A percentile compares a stretch with the other conserved stretches of the same genome.
These are phyloP conservation scores for Notolepis coatsorum DNA, from an alignment of 2,797 vertebrate genomes.

Conservation along the genomic window DNA sequence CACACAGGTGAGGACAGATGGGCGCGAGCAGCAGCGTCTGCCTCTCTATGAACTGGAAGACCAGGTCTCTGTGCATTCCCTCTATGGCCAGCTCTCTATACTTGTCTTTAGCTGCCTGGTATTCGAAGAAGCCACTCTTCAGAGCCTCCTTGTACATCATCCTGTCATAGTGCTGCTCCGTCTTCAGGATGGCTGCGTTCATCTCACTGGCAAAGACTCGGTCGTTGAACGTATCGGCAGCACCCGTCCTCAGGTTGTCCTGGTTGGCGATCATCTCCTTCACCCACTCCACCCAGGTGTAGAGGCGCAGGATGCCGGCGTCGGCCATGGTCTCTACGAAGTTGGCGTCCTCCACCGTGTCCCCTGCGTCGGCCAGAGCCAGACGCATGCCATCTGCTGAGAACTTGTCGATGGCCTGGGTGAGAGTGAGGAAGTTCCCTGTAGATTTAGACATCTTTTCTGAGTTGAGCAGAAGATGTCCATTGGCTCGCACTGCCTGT, in stretches of 20 bases:
- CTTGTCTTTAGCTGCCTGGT: conserved; percentile 97
- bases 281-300: conserved; percentile 92
- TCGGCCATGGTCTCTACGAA: conserved; percentile 98
- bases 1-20: conserved; percentile 96
- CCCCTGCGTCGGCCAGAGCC: conserved; percentile 95
- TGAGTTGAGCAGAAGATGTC: conserved; percentile 97
- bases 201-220: conserved; percentile 79
- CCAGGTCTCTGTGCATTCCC: conserved; percentile 94
- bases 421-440: conserved; percentile 42
- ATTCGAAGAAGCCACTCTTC: conserved; percentile 98
- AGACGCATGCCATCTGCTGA: conserved; percentile 96
- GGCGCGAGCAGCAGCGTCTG: conserved; percentile 94
- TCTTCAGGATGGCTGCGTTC: conserved; percentile 91
- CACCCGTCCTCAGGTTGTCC: too few species aligned
- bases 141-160: conserved; percentile 99
- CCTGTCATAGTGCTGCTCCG: conserved; percentile 95
- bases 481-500: conserved; percentile 92
- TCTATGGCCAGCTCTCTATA: conserved; percentile 96
- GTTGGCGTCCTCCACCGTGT: conserved; percentile 98
- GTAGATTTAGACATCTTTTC: conserved; percentile 99
- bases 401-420: too few species aligned
- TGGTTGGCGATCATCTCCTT: too few species aligned
- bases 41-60: conserved; percentile 92
- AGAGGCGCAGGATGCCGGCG: conserved; percentile 95
- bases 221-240: too few species aligned